Conservation (phyloP, 2,113 vertebrate genomes). For the Rousettus leschenaultii region DNA sequence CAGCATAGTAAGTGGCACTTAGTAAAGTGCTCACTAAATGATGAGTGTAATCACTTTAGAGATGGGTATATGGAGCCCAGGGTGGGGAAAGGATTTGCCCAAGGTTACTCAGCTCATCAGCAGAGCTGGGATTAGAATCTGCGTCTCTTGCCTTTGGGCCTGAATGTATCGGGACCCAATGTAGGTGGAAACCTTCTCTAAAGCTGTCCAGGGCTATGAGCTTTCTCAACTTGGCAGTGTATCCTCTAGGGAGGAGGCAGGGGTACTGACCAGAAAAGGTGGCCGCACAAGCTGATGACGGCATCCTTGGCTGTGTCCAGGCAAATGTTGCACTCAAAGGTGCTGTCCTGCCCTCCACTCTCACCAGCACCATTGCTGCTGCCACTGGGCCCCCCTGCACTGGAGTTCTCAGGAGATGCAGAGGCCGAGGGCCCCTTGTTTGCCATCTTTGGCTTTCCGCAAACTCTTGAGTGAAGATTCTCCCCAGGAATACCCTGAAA, state of each 20-base stretch:
- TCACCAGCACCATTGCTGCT: constrained; percentile 86
- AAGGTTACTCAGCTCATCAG: neutral
- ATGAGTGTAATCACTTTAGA: neutral
- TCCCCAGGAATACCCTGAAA: constrained; percentile 70
- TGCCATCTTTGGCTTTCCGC: constrained; percentile 85
- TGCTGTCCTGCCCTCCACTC: constrained; percentile 91
- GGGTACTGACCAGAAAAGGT: constrained; percentile 94
- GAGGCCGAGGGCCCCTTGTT: constrained; percentile 86
- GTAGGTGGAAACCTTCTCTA: neutral
- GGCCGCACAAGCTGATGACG: constrained; percentile 97
- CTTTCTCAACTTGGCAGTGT: neutral
- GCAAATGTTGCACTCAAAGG: constrained; percentile 98
- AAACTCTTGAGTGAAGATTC: constrained; percentile 42
- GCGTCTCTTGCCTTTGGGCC: neutral
- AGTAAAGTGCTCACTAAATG: neutral
- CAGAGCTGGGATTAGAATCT: neutral
- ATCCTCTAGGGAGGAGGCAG: neutral
- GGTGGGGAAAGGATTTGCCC: neutral
- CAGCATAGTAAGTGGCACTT: neutral
- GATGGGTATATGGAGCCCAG: neutral
- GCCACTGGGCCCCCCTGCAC: constrained; percentile 85
- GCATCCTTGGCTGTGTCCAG: constrained; percentile 99
- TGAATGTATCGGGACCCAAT: neutral
- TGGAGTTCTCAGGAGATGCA: constrained; percentile 85
- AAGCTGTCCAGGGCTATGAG: neutral